phyloP scores from a whole-genome alignment of 2,888 invertebrate genomes.

The Pollenia amentaria region DNA sequence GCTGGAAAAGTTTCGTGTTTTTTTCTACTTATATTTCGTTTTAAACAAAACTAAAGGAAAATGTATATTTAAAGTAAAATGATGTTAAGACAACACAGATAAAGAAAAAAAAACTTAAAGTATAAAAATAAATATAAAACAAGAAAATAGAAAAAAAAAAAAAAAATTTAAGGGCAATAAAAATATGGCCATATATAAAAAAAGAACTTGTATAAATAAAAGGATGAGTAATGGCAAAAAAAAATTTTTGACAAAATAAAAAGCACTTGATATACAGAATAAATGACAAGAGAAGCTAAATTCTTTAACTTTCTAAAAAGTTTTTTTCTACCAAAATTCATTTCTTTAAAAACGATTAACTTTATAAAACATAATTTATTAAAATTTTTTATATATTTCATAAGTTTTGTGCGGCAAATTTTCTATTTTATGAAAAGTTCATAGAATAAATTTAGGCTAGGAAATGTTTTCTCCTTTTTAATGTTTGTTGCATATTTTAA shows the following conservation, averaged over 20 bases:
- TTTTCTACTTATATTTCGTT: not conserved
- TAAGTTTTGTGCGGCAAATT: not conserved
- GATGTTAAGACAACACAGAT: slow-evolving; percentile 40
- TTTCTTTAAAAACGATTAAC: too few species aligned
- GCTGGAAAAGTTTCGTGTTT: slow-evolving; percentile 44
- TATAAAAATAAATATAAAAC: slow-evolving; percentile 26
- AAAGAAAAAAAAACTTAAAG: not conserved
- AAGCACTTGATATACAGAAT: not conserved
- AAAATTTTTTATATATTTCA: not conserved
- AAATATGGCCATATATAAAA: slow-evolving; percentile 9
- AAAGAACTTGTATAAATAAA: not conserved
- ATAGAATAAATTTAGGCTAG: slow-evolving; percentile 1
- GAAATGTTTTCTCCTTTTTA: too few species aligned
- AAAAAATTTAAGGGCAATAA: not conserved
- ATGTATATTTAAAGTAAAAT: slow-evolving; percentile 33
- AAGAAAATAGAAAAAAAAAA: slow-evolving; percentile 1
- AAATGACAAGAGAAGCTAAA: too few species aligned
- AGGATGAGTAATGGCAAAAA: slow-evolving; percentile 23
- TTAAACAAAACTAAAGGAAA: slow-evolving; percentile 10
- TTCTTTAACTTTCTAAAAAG: not conserved
- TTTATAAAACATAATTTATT: not conserved
- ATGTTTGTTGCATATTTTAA: too few species aligned
- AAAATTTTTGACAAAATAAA: not conserved
- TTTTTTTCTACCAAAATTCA: not conserved
- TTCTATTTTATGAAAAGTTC: not conserved